Evolutionary conservation across 2,888 invertebrate genomes (phyloP), one percentile per base, ranked within the genome.

Genomic region (Cylindroiulus punctatus): DNA sequence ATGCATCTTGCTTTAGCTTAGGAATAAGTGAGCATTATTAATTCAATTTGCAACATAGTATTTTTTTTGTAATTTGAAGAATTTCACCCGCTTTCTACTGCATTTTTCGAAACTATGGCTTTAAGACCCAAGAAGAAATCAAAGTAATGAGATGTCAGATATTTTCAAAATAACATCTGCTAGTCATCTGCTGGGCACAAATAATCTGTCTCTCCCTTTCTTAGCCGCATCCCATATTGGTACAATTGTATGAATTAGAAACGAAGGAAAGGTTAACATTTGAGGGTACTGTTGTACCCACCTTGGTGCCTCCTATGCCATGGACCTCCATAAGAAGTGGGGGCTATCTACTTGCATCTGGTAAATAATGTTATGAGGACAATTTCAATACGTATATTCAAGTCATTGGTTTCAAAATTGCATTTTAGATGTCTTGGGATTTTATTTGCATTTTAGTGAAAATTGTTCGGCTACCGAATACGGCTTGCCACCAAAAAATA

Each of bases 231-330:
- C 97, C 97, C 0, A 91, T 93, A 83, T 90, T 97, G 86, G 92
- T 93, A 30, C 94, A 93, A 89, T 90, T 97, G 87, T 94, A 95
- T 90, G 92, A 93, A 76, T 93, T 93, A 17, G 94, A 95, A 0
- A 93, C 93, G 30, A 93, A 93, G 44, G 93, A 94, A 89, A 93
- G 92, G 0, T 91, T 98, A 88, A 93, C 93, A 85, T 95, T 98
- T 92, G 94, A 95, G 84, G 92, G 95, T 1, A 92, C 93, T 87
- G 89, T 90, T 82, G 91, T 96, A 85, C 98, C 98, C n/a, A 94
- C 95, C 92, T 86, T 93, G 26, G 94, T 94, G 87, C 98, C 98
- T n/a, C 97, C 98, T 5, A 92, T 95, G 88, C 98, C 98, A 0
- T 98, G 98, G 98, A 91, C 93, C 81, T 92, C 93, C 0, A 90